These are phyloP conservation scores for Cephus nigrinus DNA, from an alignment of 2,888 invertebrate genomes.

Conservation along the genomic window DNA sequence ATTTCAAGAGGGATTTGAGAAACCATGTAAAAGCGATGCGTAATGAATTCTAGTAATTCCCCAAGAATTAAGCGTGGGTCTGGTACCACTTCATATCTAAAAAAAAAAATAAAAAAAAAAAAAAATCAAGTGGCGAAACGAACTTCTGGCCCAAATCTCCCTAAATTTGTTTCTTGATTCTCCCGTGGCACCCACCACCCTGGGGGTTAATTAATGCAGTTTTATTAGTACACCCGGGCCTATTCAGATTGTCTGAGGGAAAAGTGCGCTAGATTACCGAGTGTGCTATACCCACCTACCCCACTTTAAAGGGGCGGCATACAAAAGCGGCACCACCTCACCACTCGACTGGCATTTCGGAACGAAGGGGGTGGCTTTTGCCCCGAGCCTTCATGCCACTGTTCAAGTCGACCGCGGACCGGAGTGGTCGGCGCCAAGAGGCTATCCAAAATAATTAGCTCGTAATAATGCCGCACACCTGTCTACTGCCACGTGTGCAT, in stretches of 20 bases:
- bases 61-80: not conserved
- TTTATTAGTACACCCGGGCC: slow-evolving; percentile 42
- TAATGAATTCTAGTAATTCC: not conserved
- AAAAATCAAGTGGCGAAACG: not conserved
- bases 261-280: slow-evolving; percentile 4
- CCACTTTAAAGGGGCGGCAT: not conserved
- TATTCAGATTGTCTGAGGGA: not conserved
- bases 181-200: not conserved
- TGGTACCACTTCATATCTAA: not conserved
- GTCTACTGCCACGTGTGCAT: not conserved
- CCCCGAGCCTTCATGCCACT: not conserved
- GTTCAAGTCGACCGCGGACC: slow-evolving; percentile 1
- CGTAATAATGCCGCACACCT: slow-evolving; percentile 17
- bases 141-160: not conserved
- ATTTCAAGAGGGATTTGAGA: not conserved
- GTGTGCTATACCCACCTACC: not conserved
- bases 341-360: slow-evolving; percentile 1
- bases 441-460: slow-evolving; percentile 36
- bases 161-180: not conserved
- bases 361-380: not conserved
- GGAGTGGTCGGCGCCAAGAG: slow-evolving; percentile 16
- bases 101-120: too few species aligned
- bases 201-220: slow-evolving; percentile 49
- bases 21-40: not conserved
- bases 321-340: slow-evolving; percentile 18